These are phyloP conservation scores for Thermophis baileyi DNA, from an alignment of 2,113 vertebrate genomes.

Conservation along the genomic window DNA sequence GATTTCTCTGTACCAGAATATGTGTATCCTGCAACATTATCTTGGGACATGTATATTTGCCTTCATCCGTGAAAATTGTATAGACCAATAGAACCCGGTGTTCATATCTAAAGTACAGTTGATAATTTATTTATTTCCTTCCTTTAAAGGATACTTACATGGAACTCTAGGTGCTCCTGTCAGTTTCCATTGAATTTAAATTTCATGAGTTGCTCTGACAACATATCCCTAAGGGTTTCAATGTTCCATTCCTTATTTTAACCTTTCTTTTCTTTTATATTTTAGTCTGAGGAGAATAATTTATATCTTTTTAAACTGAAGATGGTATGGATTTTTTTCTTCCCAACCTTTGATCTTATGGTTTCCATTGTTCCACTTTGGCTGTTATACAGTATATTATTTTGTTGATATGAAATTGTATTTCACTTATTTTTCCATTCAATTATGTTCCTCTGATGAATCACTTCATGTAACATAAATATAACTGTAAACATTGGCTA, in stretches of 20 bases:
- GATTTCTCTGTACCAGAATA: not conserved
- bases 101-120: not conserved
- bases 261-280: not conserved
- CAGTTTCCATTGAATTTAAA: slow-evolving; percentile 16
- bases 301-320: not conserved
- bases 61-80: not conserved
- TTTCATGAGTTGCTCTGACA: slow-evolving; percentile 7
- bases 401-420: not conserved
- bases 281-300: slow-evolving; percentile 1
- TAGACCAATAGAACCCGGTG: not conserved
- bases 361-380: not conserved
- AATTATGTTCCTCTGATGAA: not conserved
- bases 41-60: not conserved
- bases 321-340: not conserved
- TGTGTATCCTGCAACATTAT: not conserved
- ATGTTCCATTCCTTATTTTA: slow-evolving; percentile 9
- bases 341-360: not conserved
- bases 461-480: not conserved
- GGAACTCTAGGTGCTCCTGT: not conserved
- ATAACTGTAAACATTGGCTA: not conserved
- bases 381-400: not conserved
- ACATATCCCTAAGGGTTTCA: slow-evolving; percentile 1
- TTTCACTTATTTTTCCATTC: not conserved
- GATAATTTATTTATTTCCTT: not conserved
- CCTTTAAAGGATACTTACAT: not conserved